Base-by-base conservation (phyloP, 2,888 invertebrate species). In the Drosophila yooni region DNA sequence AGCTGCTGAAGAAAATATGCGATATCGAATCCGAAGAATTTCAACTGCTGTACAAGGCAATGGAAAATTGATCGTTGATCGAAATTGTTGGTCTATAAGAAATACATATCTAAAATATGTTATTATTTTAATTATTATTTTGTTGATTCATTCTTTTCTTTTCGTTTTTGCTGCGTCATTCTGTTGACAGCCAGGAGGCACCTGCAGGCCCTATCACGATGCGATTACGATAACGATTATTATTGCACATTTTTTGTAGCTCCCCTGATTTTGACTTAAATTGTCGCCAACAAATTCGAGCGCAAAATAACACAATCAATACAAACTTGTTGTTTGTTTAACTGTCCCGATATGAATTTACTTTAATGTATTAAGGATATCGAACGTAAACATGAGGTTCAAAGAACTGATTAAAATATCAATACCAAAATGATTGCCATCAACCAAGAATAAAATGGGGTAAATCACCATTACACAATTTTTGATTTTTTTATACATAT, bases 21-120 rank as follows among this genome's bases (percentile, higher is more conserved):
- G 66, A 85, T 15, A 68, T 85, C 21, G 88, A 88, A 18, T 34
- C 60, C 2, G 8, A n/a, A 0, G 27, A 63, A n/a, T 77, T 74
- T 43, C 5, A n/a, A 0, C 25, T 31, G 40, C 43, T 57, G 5
- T 8, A 38, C 1, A 11, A 56, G 8, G 10, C 48, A 34, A 8
- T 11, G 27, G 29, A 29, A 1, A 43, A 48, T n/a, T 7, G 3
- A 33, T 3, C 11, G 13, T 5, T 34, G 27, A n/a, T 51, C 3
- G 13, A 5, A 15, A 18, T 52, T 21, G 15, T 31, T 27, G 15
- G 21, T 15, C 18, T 25, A 15, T 7, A 25, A 25, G 2, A 15
- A 18, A 21, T 31, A 38, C 3, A 29, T n/a, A 29, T n/a, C 13
- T 0, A 2, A 13, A 56, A 27, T 38, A 13, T 27, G 27, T n/a